Conservation (phyloP, 1,140 invertebrate species). For the Leptopilina clavipes region DNA sequence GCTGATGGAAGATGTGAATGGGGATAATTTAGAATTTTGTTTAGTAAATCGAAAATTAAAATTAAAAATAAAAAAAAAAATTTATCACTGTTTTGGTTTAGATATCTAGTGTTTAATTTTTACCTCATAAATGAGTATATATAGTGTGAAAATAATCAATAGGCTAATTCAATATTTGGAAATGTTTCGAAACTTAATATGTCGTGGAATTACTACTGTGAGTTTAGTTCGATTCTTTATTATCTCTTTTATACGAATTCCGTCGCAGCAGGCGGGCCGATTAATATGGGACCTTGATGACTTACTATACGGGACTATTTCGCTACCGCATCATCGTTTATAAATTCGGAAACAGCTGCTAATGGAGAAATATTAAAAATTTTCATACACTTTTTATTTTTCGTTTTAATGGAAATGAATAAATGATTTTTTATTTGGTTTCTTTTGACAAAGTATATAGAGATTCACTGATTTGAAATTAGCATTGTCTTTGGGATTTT, state of each 20-base stretch:
- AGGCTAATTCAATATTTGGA: background rate
- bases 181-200: constrained; percentile 6
- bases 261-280: constrained; percentile 9
- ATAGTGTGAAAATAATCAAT: constrained; percentile 5
- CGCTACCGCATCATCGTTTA: constrained; percentile 22
- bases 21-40: too few relatives aligned
- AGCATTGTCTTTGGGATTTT: too few relatives aligned
- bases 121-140: background rate
- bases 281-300: constrained; percentile 27
- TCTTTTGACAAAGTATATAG: too few relatives aligned
- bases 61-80: background rate
- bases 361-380: constrained; percentile 5
- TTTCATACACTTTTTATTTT: background rate
- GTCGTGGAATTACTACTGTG: background rate
- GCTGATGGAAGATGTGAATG: too few relatives aligned
- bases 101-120: background rate
- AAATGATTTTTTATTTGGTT: too few relatives aligned
- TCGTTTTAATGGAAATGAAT: too few relatives aligned
- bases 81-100: background rate
- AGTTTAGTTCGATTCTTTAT: background rate
- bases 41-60: too few relatives aligned
- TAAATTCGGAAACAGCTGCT: constrained; percentile 16
- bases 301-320: constrained; percentile 18
- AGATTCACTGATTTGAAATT: too few relatives aligned
- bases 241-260: constrained; percentile 15